Conservation (phyloP, 2,888 invertebrate genomes). For the Xestoiulus laeticollis region DNA sequence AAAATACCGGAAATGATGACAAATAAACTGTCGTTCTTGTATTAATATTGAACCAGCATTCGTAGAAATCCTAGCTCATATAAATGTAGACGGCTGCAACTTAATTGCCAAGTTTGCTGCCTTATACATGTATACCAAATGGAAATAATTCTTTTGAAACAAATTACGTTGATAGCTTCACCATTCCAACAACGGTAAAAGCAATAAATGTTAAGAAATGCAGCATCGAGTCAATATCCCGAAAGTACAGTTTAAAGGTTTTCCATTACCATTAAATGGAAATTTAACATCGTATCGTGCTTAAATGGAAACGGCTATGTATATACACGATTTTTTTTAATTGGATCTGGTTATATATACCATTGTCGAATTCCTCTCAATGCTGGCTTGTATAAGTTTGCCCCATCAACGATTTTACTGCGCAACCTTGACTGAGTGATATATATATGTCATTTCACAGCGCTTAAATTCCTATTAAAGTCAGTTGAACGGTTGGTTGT, state of each 20-base stretch:
- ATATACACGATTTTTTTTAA: too few species aligned
- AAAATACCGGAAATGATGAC: not conserved
- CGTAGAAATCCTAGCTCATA: not conserved
- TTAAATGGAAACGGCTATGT: not conserved
- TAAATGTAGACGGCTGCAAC: not conserved
- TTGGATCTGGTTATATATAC: too few species aligned
- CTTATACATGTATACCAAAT: too few species aligned
- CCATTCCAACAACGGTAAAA: not conserved
- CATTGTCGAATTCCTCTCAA: too few species aligned
- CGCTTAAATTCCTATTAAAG: too few species aligned
- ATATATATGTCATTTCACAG: too few species aligned
- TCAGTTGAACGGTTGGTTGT: too few species aligned
- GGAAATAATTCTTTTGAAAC: not conserved
- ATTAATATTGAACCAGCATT: not conserved
- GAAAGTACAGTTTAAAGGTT: too few species aligned
- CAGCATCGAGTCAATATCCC: not conserved
- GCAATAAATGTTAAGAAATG: not conserved
- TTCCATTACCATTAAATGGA: too few species aligned
- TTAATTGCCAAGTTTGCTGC: not conserved
- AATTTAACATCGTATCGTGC: not conserved
- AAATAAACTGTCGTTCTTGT: not conserved
- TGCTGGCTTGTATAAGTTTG: too few species aligned
- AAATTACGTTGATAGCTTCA: not conserved
- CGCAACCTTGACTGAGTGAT: too few species aligned
- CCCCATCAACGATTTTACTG: too few species aligned